A percentile compares a stretch with the other conserved stretches of the same genome.
phyloP scores from a whole-genome alignment of 2,888 invertebrate species.

The Melinopterus prodromus region DNA sequence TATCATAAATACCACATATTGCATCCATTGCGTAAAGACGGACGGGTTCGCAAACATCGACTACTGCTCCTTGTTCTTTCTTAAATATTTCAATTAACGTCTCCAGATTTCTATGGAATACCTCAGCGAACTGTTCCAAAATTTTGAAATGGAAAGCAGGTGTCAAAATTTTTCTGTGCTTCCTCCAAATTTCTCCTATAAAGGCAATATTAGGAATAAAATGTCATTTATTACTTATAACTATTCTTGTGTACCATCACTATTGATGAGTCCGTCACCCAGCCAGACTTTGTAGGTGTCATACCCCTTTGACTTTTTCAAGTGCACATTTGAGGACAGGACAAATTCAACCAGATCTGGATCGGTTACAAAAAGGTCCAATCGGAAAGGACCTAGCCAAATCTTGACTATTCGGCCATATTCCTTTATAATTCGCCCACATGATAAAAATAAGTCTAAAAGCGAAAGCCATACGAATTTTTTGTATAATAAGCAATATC shows the following conservation, averaged over 20 bases:
- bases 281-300: conserved; percentile 43
- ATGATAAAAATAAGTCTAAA: too few relatives aligned
- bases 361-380: conserved; percentile 42
- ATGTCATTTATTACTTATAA: not conserved
- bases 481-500: not conserved
- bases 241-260: conserved; percentile 36
- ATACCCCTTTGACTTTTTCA: conserved; percentile 44
- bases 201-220: conserved; percentile 1
- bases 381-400: conserved; percentile 34
- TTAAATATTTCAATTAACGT: conserved; percentile 55
- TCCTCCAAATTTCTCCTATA: conserved; percentile 59
- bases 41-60: conserved; percentile 61
- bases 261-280: conserved; percentile 42
- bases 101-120: conserved; percentile 59
- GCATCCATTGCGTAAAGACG: conserved; percentile 59
- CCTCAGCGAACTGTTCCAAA: conserved; percentile 57
- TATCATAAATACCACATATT: conserved; percentile 54
- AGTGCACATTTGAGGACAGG: conserved; percentile 42
- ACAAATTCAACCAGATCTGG: conserved; percentile 42
- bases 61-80: conserved; percentile 35
- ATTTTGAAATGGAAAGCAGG: conserved; percentile 61
- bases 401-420: conserved; percentile 41
- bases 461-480: too few relatives aligned
- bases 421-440: conserved; percentile 25
- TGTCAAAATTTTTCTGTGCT: conserved; percentile 60